phyloP scores from a whole-genome alignment of 2,888 invertebrate genomes.

The Rhagophthalmus giganteus region DNA sequence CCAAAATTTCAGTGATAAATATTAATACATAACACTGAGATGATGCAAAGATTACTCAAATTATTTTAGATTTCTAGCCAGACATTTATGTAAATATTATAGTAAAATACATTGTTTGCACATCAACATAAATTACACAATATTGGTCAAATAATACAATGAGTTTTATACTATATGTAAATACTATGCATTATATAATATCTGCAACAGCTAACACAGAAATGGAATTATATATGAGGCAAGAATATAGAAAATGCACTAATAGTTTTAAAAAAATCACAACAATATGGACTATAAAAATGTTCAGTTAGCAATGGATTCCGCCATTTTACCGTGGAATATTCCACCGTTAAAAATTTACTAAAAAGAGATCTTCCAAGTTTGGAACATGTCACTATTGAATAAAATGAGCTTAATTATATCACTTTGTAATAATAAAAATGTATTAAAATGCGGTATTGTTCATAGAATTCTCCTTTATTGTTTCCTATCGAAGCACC shows the following conservation, averaged over 20 bases:
- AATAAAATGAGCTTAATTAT: no score
- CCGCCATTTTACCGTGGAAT: constrained; percentile 2
- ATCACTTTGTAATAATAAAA: no score
- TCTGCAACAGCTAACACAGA: constrained; percentile 9
- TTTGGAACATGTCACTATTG: no score
- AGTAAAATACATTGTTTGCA: constrained; percentile 15
- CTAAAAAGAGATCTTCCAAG: no score
- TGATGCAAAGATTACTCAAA: constrained; percentile 7
- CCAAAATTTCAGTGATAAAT: constrained; percentile 25
- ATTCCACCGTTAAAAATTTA: constrained; percentile 2
- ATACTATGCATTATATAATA: constrained; percentile 3
- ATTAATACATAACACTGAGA: constrained; percentile 17
- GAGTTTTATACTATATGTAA: constrained; percentile 10
- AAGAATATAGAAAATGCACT: constrained; percentile 10
- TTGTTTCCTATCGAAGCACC: no score
- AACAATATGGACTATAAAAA: constrained; percentile 26
- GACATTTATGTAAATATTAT: constrained; percentile 14
- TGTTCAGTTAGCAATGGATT: constrained; percentile 7
- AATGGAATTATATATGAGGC: constrained; percentile 10
- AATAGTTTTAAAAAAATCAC: constrained; percentile 25
- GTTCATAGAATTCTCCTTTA: no score
- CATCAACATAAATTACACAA: constrained; percentile 13
- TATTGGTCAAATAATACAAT: constrained; percentile 16
- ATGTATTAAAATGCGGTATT: no score
- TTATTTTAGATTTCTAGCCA: constrained; percentile 12